Percentiles rank a stretch among this genome's conserved stretches.
Conservation (phyloP, 2,797 vertebrate genomes). For the Babyrousa celebensis region DNA sequence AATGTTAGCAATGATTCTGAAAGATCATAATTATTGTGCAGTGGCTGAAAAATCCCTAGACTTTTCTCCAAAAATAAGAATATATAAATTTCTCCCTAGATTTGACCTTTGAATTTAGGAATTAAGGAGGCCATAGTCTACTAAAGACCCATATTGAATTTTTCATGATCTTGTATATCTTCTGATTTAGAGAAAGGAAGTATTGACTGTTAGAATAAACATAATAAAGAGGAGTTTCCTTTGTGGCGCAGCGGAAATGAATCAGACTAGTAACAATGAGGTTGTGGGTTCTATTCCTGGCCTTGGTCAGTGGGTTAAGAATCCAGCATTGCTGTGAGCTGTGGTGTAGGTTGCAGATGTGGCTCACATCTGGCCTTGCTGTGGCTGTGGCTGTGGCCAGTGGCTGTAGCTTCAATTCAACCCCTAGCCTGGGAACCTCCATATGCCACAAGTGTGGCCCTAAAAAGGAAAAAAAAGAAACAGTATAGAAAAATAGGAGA, state of each 20-base stretch:
- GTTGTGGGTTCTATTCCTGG: too few species aligned
- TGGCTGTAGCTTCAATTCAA: too few species aligned
- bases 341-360: too few species aligned
- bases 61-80: neutral
- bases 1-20: neutral
- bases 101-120: neutral
- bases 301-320: too few species aligned
- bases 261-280: too few species aligned
- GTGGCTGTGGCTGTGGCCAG: too few species aligned
- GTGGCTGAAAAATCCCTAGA: neutral
- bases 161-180: neutral
- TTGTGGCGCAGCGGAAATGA: too few species aligned
- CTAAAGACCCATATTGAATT: neutral
- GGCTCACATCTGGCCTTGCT: too few species aligned
- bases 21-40: neutral
- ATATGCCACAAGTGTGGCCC: too few species aligned
- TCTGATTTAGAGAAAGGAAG: neutral
- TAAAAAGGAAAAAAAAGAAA: neutral
- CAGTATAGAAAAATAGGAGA: neutral
- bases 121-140: neutral
- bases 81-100: neutral
- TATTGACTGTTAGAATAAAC: neutral
- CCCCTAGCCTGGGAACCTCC: too few species aligned
- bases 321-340: too few species aligned
- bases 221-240: neutral